Conservation (phyloP, 2,888 invertebrate genomes). For the Lottia scabra region DNA sequence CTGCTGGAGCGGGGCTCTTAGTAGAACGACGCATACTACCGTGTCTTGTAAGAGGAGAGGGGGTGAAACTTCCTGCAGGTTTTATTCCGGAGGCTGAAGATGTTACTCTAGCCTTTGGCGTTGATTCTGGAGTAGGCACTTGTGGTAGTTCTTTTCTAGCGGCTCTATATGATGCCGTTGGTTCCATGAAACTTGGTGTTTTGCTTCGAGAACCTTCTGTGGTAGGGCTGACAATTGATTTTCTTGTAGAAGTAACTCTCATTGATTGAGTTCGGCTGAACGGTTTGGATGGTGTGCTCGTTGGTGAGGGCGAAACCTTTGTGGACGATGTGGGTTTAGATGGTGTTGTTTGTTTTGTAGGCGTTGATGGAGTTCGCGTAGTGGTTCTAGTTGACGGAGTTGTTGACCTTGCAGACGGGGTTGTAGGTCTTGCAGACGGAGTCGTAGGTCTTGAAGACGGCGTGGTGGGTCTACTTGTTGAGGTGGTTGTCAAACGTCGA, state of each 20-base stretch:
- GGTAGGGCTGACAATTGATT: conserved; percentile 1
- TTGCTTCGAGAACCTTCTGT: conserved; percentile 7
- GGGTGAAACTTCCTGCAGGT: conserved; percentile 20
- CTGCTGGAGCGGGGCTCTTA: conserved; percentile 24
- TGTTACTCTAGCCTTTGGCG: conserved; percentile 35
- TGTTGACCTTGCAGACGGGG: conserved; percentile 19
- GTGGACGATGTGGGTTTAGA: conserved; percentile 26
- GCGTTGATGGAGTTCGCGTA: conserved; percentile 22
- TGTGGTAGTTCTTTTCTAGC: conserved; percentile 30
- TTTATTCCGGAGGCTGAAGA: conserved; percentile 22
- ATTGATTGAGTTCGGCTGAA: conserved; percentile 38
- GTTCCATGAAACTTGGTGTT: conserved; percentile 48
- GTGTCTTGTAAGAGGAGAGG: conserved; percentile 44
- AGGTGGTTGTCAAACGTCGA: conserved; percentile 31
- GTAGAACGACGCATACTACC: conserved; percentile 43
- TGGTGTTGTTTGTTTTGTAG: conserved; percentile 26
- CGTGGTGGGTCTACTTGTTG: conserved; percentile 25
- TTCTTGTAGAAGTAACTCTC: conserved; percentile 27
- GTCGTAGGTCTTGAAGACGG: conserved; percentile 23
- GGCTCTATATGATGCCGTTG: conserved; percentile 52
- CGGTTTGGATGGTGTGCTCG: conserved; percentile 6
- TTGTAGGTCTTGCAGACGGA: conserved; percentile 8
- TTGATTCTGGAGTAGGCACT: conserved; percentile 25
- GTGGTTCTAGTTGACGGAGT: conserved; percentile 21
- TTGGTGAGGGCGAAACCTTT: conserved; percentile 16